Conservation (phyloP, 2,113 vertebrate species). For the Marmota monax region DNA sequence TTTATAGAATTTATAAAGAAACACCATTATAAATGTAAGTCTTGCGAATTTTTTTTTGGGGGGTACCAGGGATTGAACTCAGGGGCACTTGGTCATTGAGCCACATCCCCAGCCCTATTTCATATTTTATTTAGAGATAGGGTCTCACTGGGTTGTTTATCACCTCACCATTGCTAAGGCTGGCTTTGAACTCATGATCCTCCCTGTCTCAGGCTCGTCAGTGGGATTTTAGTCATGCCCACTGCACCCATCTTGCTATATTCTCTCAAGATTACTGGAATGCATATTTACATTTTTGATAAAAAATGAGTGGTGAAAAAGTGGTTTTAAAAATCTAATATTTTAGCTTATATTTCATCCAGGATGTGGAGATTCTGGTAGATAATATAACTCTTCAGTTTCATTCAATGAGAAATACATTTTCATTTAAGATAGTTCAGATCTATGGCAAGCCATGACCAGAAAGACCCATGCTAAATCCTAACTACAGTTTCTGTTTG, state of each 20-base stretch:
- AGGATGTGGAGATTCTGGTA: neutral
- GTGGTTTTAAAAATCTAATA: neutral
- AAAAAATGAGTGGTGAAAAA: neutral
- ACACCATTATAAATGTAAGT: neutral
- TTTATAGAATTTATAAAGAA: neutral
- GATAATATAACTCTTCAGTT: neutral
- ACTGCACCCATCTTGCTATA: neutral
- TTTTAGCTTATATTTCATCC: neutral
- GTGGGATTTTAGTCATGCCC: too few relatives aligned
- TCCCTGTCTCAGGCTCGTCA: too few relatives aligned
- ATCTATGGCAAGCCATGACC: neutral
- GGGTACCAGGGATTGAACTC: too few relatives aligned
- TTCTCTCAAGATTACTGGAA: neutral
- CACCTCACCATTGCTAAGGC: too few relatives aligned
- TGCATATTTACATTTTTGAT: neutral
- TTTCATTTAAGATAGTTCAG: neutral
- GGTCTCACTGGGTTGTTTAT: too few relatives aligned
- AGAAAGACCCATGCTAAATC: neutral
- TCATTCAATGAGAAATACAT: neutral
- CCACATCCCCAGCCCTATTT: too few relatives aligned
- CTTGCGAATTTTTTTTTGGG: too few relatives aligned
- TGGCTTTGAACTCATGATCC: too few relatives aligned
- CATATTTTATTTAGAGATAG: too few relatives aligned
- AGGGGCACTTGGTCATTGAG: too few relatives aligned
- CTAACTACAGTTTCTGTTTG: neutral